These are phyloP conservation scores for Melipona bicolor DNA, from an alignment of 2,888 invertebrate genomes.

Conservation along the genomic window DNA sequence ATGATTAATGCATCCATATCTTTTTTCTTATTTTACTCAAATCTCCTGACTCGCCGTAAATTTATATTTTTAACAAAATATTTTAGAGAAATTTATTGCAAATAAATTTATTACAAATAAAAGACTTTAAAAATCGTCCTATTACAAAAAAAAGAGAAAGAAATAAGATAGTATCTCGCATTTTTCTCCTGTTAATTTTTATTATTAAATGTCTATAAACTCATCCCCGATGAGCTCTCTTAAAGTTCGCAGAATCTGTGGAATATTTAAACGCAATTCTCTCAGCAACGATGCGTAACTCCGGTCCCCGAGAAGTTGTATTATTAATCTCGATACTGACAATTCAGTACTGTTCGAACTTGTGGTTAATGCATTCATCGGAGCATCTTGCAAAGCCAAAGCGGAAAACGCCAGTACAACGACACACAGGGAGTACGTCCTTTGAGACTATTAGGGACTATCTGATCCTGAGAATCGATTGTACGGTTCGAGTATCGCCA, in stretches of 20 bases:
- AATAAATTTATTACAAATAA: too few relatives aligned
- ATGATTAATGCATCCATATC: too few relatives aligned
- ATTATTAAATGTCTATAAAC: too few relatives aligned
- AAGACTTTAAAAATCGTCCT: too few relatives aligned
- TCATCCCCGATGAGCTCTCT: neutral
- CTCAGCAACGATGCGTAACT: conserved; percentile 2
- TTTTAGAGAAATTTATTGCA: too few relatives aligned
- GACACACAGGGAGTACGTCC: neutral
- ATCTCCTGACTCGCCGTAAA: too few relatives aligned
- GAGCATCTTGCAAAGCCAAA: conserved; percentile 28
- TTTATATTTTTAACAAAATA: too few relatives aligned
- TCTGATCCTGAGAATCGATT: conserved; percentile 50
- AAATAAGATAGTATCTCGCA: too few relatives aligned
- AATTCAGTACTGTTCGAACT: neutral
- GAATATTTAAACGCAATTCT: conserved; percentile 26
- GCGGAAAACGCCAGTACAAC: neutral
- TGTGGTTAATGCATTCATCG: conserved; percentile 44
- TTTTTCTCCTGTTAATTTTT: too few relatives aligned
- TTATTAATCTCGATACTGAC: conserved; percentile 44
- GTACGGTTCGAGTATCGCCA: conserved; percentile 19
- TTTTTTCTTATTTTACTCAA: too few relatives aligned
- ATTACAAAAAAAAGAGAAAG: too few relatives aligned
- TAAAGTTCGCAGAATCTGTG: neutral
- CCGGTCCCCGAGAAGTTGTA: conserved; percentile 24
- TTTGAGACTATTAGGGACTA: conserved; percentile 55